Conservation (phyloP, 2,797 vertebrate genomes). For the Phataginus tetradactyla region DNA sequence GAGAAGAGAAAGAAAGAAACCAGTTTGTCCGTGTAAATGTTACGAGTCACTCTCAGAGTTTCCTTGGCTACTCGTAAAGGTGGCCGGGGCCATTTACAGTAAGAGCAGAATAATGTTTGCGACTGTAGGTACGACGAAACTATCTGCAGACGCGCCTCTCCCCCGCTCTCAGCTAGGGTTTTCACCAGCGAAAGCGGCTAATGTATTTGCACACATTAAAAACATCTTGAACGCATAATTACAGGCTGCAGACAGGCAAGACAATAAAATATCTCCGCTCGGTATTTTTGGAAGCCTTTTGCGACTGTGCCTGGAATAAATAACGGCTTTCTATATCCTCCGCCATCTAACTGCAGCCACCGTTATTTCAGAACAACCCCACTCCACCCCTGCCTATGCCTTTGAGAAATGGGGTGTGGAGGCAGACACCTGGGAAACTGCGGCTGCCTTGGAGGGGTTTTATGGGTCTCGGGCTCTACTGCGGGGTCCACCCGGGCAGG, state of each 20-base stretch:
- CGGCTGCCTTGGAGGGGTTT: background rate
- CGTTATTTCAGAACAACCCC: background rate
- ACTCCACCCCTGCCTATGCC: background rate
- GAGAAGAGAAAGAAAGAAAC: background rate
- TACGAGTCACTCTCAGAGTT: conserved; percentile 77
- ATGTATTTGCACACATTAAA: conserved; percentile 80
- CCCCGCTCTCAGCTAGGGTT: conserved; percentile 61
- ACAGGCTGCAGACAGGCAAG: conserved; percentile 75
- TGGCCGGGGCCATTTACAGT: conserved; percentile 84
- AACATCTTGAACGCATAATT: conserved; percentile 83
- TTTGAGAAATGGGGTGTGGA: background rate
- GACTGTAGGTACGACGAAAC: conserved; percentile 84
- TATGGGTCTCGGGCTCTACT: background rate
- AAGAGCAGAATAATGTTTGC: conserved; percentile 85
- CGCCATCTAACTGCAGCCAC: background rate
- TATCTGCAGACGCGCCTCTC: conserved; percentile 85
- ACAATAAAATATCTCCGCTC: conserved; percentile 77
- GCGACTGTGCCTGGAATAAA: conserved; percentile 72
- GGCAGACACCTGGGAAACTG: fast-evolving
- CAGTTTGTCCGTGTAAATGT: conserved; percentile 73
- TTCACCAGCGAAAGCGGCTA: conserved; percentile 84
- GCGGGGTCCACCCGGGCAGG: background rate
- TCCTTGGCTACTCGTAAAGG: conserved; percentile 83
- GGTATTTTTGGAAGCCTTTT: conserved; percentile 74
- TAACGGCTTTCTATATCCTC: conserved; percentile 65